phyloP scores from a whole-genome alignment of 2,888 invertebrate species.

The Cantharis lateralis region DNA sequence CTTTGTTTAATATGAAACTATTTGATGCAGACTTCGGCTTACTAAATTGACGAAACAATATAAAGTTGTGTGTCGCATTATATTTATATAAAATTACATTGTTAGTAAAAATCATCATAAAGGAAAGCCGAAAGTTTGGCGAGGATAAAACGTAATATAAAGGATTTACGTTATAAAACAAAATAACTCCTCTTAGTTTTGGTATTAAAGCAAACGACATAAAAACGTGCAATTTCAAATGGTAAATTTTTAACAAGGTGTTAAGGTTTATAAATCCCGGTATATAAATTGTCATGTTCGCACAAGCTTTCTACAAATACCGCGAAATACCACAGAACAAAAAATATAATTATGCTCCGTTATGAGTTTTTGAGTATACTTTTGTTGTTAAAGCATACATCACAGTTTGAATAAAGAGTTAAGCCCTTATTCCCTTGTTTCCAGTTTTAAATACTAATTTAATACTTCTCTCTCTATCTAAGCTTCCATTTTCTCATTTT shows the following conservation, averaged over 20 bases:
- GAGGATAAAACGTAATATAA: constrained; percentile 11
- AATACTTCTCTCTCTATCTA: constrained; percentile 33
- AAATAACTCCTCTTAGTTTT: background rate
- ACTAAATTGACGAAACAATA: constrained; percentile 2
- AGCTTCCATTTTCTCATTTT: constrained; percentile 31
- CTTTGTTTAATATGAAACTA: constrained; percentile 23
- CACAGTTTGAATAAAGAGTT: constrained; percentile 32
- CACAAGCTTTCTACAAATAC: constrained; percentile 25
- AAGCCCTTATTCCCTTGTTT: constrained; percentile 33
- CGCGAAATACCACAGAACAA: constrained; percentile 26
- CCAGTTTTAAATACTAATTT: constrained; percentile 43
- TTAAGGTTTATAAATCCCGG: constrained; percentile 20
- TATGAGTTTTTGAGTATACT: constrained; percentile 29
- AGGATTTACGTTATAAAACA: constrained; percentile 11
- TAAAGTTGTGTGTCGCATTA: constrained; percentile 1
- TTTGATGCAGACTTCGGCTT: background rate
- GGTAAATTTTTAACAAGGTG: constrained; percentile 17
- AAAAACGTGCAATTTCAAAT: constrained; percentile 6
- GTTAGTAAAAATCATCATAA: constrained; percentile 14
- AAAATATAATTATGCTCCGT: constrained; percentile 34
- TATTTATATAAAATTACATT: constrained; percentile 5
- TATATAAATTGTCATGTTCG: constrained; percentile 24
- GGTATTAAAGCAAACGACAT: constrained; percentile 1
- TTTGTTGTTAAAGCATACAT: constrained; percentile 29
- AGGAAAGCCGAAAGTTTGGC: background rate